These are phyloP conservation scores for Macrophya alboannulata DNA, from an alignment of 2,888 invertebrate species.

Conservation along the genomic window DNA sequence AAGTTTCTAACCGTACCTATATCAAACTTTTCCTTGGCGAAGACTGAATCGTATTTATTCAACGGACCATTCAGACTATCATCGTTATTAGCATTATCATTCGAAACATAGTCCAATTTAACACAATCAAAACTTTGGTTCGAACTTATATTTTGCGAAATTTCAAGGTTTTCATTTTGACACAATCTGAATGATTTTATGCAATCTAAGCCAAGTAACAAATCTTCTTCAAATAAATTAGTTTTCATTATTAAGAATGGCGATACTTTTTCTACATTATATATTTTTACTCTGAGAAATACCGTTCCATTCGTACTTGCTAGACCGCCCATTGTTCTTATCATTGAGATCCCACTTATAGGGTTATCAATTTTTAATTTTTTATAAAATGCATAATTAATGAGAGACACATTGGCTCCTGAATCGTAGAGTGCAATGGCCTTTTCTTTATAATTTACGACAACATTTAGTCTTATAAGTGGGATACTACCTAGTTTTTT, in stretches of 20 bases:
- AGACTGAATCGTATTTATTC: conserved; percentile 49
- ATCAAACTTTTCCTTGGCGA: conserved; percentile 50
- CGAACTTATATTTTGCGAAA: conserved; percentile 19
- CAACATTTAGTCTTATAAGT: conserved; percentile 53
- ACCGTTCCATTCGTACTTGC: conserved; percentile 50
- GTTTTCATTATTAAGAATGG: conserved; percentile 32
- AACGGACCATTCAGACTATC: conserved; percentile 9
- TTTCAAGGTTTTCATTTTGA: conserved; percentile 58
- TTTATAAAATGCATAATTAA: conserved; percentile 31
- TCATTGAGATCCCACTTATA: conserved; percentile 51
- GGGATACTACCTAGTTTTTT: conserved; percentile 59
- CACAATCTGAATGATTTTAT: conserved; percentile 57
- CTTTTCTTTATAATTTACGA: conserved; percentile 20
- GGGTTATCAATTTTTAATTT: conserved; percentile 52
- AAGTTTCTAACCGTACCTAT: conserved; percentile 38
- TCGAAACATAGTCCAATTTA: conserved; percentile 12
- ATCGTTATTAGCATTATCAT: conserved; percentile 16
- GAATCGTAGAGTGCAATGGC: conserved; percentile 56
- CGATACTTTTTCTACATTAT: not conserved
- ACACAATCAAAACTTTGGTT: conserved; percentile 15
- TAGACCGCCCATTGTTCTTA: conserved; percentile 55
- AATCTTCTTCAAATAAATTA: conserved; percentile 39
- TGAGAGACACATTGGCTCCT: conserved; percentile 41
- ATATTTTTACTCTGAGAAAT: conserved; percentile 14
- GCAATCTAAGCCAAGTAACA: conserved; percentile 55